These are phyloP conservation scores for Dinoponera quadriceps DNA, from an alignment of 1,140 invertebrate species.

Conservation along the genomic window DNA sequence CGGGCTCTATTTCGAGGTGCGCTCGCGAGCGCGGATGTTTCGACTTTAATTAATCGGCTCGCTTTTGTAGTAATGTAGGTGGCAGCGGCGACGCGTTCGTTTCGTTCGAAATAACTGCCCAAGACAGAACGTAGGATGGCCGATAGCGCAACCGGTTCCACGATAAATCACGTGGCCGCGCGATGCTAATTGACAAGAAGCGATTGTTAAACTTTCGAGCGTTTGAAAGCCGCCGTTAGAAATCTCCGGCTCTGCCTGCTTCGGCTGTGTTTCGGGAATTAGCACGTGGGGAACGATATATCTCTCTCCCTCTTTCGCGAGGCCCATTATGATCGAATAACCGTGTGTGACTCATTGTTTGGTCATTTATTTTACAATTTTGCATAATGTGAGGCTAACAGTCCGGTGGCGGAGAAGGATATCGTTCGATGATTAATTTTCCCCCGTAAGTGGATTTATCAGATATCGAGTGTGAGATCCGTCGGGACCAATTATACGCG, in stretches of 20 bases:
- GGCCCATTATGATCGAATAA: slow-evolving; percentile 4
- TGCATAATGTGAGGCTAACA: neutral
- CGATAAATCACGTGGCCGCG: slow-evolving; percentile 47
- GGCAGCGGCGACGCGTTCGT: neutral
- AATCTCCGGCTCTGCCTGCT: neutral
- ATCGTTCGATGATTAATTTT: neutral
- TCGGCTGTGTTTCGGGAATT: slow-evolving; percentile 28
- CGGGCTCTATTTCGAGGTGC: slow-evolving; percentile 59
- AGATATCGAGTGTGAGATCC: neutral
- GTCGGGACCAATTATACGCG: no score
- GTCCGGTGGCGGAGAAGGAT: no score
- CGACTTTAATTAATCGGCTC: slow-evolving; percentile 68
- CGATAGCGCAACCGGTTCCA: slow-evolving; percentile 46
- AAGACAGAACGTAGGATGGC: slow-evolving; percentile 15
- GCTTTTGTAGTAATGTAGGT: slow-evolving; percentile 58
- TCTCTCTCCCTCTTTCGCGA: no score
- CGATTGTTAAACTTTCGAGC: slow-evolving; percentile 55
- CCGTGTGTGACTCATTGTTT: neutral
- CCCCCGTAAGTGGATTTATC: neutral
- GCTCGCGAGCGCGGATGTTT: slow-evolving; percentile 66
- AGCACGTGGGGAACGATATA: neutral
- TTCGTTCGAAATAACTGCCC: slow-evolving; percentile 48
- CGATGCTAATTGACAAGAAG: slow-evolving; percentile 59
- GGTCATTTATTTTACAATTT: neutral
- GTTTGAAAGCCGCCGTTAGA: slow-evolving; percentile 12